Evolutionary conservation across 1,140 invertebrate species (phyloP).

Genomic region (Zaprionus capensis): DNA sequence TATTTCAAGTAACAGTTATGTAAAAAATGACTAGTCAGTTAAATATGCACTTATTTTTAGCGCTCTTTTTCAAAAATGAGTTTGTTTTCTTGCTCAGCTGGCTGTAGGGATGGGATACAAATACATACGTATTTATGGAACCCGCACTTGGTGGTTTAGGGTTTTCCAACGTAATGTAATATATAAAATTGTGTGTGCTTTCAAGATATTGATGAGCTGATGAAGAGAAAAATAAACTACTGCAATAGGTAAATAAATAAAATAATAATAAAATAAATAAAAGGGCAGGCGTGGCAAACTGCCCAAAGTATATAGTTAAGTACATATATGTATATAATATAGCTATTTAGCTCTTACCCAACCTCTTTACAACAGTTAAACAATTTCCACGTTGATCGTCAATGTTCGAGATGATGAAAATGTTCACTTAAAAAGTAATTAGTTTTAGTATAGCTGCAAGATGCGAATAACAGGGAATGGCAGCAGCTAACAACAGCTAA

Average conservation of each 20-base stretch:
- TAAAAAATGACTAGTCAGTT: neutral
- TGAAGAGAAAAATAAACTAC: neutral
- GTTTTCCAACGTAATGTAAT: neutral
- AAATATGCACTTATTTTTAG: neutral
- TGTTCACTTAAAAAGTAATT: constrained; percentile 38
- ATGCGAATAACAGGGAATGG: neutral
- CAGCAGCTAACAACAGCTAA: constrained; percentile 10
- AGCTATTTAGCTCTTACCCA: neutral
- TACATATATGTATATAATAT: no score
- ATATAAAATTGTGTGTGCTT: neutral
- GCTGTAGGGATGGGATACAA: neutral
- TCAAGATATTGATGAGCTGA: neutral
- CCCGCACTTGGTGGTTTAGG: neutral
- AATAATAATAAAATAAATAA: no score
- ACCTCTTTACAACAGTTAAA: neutral
- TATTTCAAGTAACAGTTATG: neutral
- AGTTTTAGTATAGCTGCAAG: constrained; percentile 24
- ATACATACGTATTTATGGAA: neutral
- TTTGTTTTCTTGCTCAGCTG: neutral
- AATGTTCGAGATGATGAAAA: constrained; percentile 15
- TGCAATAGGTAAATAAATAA: no score
- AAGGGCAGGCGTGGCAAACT: no score
- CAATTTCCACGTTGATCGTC: constrained; percentile 5
- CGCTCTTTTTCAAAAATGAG: no score
- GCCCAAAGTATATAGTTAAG: no score